Percentiles rank a stretch among this genome's conserved stretches.
phyloP scores from a whole-genome alignment of 2,888 invertebrate genomes.

The Amphipoea lucens region DNA sequence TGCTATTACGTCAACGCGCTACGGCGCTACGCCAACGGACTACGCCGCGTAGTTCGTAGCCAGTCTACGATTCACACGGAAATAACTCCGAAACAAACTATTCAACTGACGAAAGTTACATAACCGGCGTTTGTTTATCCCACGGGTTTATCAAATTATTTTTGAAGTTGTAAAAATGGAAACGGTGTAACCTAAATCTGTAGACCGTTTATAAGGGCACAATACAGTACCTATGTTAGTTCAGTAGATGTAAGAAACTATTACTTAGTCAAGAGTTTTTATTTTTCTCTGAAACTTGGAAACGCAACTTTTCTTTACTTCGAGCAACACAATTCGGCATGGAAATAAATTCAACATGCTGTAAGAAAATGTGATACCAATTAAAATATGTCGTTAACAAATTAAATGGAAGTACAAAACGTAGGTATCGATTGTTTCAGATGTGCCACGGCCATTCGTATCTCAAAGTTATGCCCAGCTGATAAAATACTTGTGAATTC shows the following conservation, averaged over 20 bases:
- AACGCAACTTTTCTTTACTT: not conserved
- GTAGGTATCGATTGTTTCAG: slow-evolving; percentile 58
- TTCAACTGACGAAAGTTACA: not conserved
- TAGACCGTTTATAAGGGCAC: not conserved
- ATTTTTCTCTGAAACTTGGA: not conserved
- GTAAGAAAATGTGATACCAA: not conserved
- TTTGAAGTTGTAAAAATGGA: slow-evolving; percentile 4
- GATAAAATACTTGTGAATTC: slow-evolving; percentile 44
- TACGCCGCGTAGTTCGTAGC: slow-evolving; percentile 33
- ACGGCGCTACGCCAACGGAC: slow-evolving; percentile 5
- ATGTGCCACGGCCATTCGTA: slow-evolving; percentile 31
- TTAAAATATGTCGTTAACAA: slow-evolving; percentile 7
- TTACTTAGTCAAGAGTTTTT: not conserved
- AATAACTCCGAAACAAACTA: slow-evolving; percentile 5
- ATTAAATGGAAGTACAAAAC: slow-evolving; percentile 16
- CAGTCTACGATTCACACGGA: slow-evolving; percentile 17
- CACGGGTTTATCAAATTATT: not conserved
- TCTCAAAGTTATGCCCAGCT: slow-evolving; percentile 40
- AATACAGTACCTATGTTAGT: not conserved
- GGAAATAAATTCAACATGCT: not conserved
- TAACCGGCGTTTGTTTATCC: not conserved
- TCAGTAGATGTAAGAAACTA: not conserved
- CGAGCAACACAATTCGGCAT: not conserved
- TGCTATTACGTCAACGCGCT: slow-evolving; percentile 20
- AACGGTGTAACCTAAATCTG: not conserved